Percentiles rank a stretch among this genome's conserved stretches.
Evolutionary conservation across 2,888 invertebrate genomes (phyloP).

Genomic region (Amitus sp.): DNA sequence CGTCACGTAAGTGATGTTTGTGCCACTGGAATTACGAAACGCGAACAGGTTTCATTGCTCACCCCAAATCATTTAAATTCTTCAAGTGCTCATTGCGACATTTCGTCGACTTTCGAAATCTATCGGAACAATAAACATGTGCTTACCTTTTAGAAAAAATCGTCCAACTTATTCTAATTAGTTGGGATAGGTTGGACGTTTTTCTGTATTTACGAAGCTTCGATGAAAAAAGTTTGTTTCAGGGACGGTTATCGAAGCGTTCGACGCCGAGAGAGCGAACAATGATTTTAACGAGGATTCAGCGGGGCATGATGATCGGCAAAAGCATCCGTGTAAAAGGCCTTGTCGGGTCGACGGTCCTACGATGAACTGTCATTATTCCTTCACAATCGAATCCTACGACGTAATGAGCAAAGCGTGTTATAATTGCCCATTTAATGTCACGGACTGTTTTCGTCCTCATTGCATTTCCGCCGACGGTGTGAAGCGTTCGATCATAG

Average conservation of each 20-base stretch:
- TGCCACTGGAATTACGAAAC: conserved; percentile 23
- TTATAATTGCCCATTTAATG: conserved; percentile 80
- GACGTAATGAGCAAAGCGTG: conserved; percentile 90
- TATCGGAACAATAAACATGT: no score
- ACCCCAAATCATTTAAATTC: conserved; percentile 19
- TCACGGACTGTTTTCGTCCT: conserved; percentile 78
- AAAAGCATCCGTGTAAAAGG: conserved; percentile 73
- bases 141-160: no score
- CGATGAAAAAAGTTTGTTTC: conserved; percentile 8
- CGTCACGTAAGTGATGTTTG: conserved; percentile 26
- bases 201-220: no score
- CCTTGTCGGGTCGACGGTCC: conserved; percentile 71
- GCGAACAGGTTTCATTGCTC: conserved; percentile 24
- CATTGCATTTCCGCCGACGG: conserved; percentile 91
- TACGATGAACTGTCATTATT: conserved; percentile 77
- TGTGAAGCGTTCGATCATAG: conserved; percentile 76
- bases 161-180: no score
- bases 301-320: conserved; percentile 18
- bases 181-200: no score
- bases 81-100: conserved; percentile 14
- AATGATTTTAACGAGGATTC: conserved; percentile 8
- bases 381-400: conserved; percentile 84
- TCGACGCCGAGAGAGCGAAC: not conserved
- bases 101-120: conserved; percentile 19
- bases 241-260: conserved; percentile 25